phyloP scores from a whole-genome alignment of 2,888 invertebrate species.

The Heteromurus nitidus region DNA sequence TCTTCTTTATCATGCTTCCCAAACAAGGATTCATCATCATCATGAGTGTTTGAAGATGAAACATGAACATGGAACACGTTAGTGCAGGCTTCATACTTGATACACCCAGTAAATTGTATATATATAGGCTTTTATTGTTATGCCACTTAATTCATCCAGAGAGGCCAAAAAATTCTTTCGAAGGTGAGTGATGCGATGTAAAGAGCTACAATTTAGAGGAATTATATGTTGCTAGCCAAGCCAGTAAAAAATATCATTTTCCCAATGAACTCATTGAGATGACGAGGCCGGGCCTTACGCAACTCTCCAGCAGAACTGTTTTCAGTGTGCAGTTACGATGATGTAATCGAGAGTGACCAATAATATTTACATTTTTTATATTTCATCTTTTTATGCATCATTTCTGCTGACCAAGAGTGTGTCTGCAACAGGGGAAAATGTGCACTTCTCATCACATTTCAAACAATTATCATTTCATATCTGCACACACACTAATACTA shows the following conservation, averaged over 20 bases:
- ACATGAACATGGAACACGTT: constrained; percentile 7
- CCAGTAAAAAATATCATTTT: too few species aligned
- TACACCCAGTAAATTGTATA: neutral
- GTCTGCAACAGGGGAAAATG: too few species aligned
- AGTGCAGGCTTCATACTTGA: neutral
- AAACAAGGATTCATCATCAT: neutral
- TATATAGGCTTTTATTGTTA: neutral
- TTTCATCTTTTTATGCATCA: neutral
- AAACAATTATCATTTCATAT: too few species aligned
- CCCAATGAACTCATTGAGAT: constrained; percentile 22
- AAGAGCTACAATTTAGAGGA: too few species aligned
- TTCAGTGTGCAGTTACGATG: too few species aligned
- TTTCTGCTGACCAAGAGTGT: too few species aligned
- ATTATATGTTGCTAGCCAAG: too few species aligned
- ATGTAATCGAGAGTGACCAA: neutral
- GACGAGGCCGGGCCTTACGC: constrained; percentile 1
- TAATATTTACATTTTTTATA: neutral
- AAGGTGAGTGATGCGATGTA: constrained; percentile 43
- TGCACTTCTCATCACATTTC: too few species aligned
- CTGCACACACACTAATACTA: too few species aligned
- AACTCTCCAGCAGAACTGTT: neutral
- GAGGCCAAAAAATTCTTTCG: constrained; percentile 53
- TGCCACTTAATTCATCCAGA: constrained; percentile 7
- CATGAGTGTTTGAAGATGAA: neutral
- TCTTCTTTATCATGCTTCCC: neutral